phyloP scores from a whole-genome alignment of 2,113 vertebrate species.

The Corythoichthys haematopterus region DNA sequence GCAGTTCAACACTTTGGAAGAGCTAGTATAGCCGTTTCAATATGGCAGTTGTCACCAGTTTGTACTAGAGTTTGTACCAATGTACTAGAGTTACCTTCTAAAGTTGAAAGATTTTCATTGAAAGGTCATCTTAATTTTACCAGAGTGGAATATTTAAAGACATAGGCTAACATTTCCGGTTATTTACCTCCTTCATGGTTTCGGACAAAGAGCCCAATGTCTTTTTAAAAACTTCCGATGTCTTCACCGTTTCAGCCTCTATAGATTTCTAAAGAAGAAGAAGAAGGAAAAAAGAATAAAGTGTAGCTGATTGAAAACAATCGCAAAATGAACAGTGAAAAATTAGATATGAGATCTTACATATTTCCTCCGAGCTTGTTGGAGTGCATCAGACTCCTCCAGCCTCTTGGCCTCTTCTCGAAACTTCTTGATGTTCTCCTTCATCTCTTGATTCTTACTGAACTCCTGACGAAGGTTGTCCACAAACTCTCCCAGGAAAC shows the following conservation, averaged over 20 bases:
- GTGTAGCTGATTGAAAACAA: not conserved
- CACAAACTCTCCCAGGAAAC: slow-evolving; percentile 88
- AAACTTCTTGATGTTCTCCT: slow-evolving; percentile 92
- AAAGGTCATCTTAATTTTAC: no score
- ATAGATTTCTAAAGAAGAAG: slow-evolving; percentile 87
- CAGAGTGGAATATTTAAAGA: not conserved
- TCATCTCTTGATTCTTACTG: slow-evolving; percentile 93
- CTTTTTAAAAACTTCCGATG: slow-evolving; percentile 87
- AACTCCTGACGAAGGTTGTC: slow-evolving; percentile 91
- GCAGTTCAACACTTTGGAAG: no score
- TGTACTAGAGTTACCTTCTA: no score
- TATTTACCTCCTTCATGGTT: slow-evolving; percentile 83
- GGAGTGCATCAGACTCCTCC: slow-evolving; percentile 89
- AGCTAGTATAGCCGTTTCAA: not conserved
- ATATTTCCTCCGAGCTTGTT: slow-evolving; percentile 90
- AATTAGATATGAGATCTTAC: slow-evolving; percentile 63
- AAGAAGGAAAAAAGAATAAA: not conserved
- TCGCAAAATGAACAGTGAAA: not conserved
- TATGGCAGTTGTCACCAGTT: no score
- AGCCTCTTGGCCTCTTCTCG: slow-evolving; percentile 88
- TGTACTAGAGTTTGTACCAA: no score
- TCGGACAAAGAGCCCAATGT: slow-evolving; percentile 83
- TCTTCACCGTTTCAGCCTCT: slow-evolving; percentile 88
- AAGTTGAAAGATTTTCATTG: no score
- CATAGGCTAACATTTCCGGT: not conserved